Percentiles rank a stretch among this genome's conserved stretches.
Conservation (phyloP, 1,140 invertebrate species). For the Neodiprion lecontei region DNA sequence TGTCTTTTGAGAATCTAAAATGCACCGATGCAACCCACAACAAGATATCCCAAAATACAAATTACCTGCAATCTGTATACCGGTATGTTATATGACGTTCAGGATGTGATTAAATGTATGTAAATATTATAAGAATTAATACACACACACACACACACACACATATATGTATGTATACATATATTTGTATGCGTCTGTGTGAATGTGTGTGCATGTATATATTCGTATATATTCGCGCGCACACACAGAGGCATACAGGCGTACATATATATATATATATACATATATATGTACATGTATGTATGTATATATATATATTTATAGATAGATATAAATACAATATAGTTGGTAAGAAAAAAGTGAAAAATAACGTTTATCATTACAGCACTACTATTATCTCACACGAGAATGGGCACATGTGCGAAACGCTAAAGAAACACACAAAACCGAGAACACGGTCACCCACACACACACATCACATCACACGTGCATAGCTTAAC, state of each 20-base stretch:
- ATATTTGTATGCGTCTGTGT: too few relatives aligned
- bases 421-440: neutral
- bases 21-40: neutral
- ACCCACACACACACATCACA: slow-evolving; percentile 15
- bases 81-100: slow-evolving; percentile 26
- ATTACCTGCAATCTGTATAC: slow-evolving; percentile 21
- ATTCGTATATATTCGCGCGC: too few relatives aligned
- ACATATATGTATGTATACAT: too few relatives aligned
- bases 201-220: too few relatives aligned
- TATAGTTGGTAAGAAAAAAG: neutral
- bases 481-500: slow-evolving; percentile 42
- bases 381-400: neutral
- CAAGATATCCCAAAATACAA: neutral
- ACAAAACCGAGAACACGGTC: slow-evolving; percentile 9
- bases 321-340: too few relatives aligned
- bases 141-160: neutral
- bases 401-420: neutral
- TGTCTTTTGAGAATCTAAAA: neutral
- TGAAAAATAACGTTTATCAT: neutral
- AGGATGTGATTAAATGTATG: slow-evolving; percentile 28
- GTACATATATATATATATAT: neutral
- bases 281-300: too few relatives aligned
- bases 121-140: slow-evolving; percentile 32
- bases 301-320: too few relatives aligned
- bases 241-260: slow-evolving; percentile 8